Evolutionary conservation across 2,797 vertebrate genomes (phyloP).

Genomic region (Amblyraja radiata): DNA sequence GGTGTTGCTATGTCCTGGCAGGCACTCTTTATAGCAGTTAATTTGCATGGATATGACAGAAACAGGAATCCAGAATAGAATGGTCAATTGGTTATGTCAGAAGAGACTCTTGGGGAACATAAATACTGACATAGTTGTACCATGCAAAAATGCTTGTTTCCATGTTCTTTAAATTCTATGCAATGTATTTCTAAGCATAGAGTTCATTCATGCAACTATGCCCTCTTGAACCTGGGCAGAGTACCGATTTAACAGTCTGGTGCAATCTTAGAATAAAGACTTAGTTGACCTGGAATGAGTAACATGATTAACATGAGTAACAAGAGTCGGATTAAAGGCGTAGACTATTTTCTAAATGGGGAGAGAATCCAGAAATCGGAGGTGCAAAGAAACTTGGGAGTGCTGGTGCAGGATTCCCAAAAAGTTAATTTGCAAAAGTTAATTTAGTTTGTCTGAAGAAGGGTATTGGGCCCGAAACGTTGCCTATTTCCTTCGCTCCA

Average conservation of each 20-base stretch:
- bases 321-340: no score
- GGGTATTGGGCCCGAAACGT: no score
- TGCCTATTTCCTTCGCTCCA: no score
- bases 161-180: background rate
- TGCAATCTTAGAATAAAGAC: background rate
- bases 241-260: background rate
- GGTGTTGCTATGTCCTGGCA: no score
- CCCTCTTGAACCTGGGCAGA: background rate
- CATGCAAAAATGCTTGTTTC: background rate
- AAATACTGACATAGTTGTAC: background rate
- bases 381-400: no score
- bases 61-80: background rate
- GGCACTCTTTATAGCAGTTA: no score
- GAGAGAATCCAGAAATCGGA: no score
- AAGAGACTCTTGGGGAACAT: background rate
- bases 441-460: no score
- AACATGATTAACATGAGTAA: background rate
- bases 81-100: background rate
- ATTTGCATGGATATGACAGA: background rate
- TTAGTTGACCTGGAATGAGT: background rate
- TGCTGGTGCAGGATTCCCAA: no score
- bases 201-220: background rate
- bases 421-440: no score
- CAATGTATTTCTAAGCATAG: background rate
- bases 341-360: no score